phyloP scores from a whole-genome alignment of 2,797 vertebrate genomes.

The Pogonophryne albipinna region DNA sequence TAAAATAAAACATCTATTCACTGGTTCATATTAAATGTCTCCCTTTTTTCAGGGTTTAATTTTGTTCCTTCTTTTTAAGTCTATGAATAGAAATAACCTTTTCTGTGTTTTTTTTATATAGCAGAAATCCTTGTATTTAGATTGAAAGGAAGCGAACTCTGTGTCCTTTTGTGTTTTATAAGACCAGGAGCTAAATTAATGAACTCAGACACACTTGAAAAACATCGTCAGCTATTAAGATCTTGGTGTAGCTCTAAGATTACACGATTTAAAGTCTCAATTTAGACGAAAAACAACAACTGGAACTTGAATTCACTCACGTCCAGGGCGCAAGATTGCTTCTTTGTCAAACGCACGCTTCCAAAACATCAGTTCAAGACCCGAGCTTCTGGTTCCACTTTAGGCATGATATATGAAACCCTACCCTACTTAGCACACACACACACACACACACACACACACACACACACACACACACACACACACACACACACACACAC shows the following conservation, averaged over 20 bases:
- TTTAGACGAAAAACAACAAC: slow-evolving; percentile 12
- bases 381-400: slow-evolving; percentile 79
- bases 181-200: not conserved
- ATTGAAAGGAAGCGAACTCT: slow-evolving; percentile 3
- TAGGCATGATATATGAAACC: slow-evolving; percentile 75
- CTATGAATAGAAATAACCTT: slow-evolving; percentile 21
- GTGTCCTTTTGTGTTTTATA: not conserved
- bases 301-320: slow-evolving; percentile 9
- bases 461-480: slow-evolving; percentile 28
- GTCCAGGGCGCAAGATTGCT: slow-evolving; percentile 15
- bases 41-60: slow-evolving; percentile 18
- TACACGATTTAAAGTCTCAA: not conserved
- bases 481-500: slow-evolving; percentile 34
- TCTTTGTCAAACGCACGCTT: slow-evolving; percentile 64
- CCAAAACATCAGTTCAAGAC: slow-evolving; percentile 65
- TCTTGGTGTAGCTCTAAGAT: not conserved
- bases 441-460: slow-evolving; percentile 39
- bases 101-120: slow-evolving; percentile 2
- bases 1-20: slow-evolving; percentile 46
- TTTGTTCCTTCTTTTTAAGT: not conserved
- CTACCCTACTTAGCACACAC: slow-evolving; percentile 33
- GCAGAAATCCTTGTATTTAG: slow-evolving; percentile 8
- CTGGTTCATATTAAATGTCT: slow-evolving; percentile 3
- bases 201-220: not conserved
- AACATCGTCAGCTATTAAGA: not conserved